Base-by-base conservation (phyloP, 2,113 vertebrate species). In the Oreochromis aureus region DNA sequence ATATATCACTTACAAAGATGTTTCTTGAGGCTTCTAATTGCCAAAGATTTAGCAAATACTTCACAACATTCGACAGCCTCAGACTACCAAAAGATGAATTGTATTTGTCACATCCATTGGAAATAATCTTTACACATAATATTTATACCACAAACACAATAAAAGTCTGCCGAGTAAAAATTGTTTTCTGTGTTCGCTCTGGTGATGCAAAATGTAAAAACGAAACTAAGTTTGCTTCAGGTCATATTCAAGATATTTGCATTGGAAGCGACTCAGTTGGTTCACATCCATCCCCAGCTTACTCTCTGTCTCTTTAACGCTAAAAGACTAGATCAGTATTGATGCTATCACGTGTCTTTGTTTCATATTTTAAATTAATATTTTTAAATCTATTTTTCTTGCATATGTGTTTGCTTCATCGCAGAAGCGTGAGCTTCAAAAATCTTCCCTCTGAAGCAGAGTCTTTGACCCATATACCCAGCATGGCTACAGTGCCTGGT, bases 401-500 rank as follows among this genome's bases (percentile, higher is more conserved):
- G 32, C 15, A 18, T 19, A 44, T 16, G 15, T 46, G 6, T 54
- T 82, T 76, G 16, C 19, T 18, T 2, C 6, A 85, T 80, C 34
- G 69, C 58, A 3, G n/a, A 22, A 78, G 22, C 11, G 12, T 34
- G 34, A 16, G 24, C 18, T 82, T 76, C 7, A 18, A 58, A 66
- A 46, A 22, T 88, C 13, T 54, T 61, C 22, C 15, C 16, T 59
- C 19, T 71, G 48, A 71, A 78, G 27, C 10, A 5, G 6, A 87
- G 53, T 87, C 59, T 87, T 80, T 93, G 91, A 94, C 87, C 87
- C 87, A 84, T 18, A 87, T 86, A 81, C 81, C 36, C 56, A 73
- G 18, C 46, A n/a, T 30, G 82, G 27, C 80, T 80, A 19, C 84
- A 79, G 48, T 69, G 85, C 51, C 83, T 87, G 87, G 86, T 94